These are phyloP conservation scores for Euclidia mi DNA, from an alignment of 2,888 invertebrate species.

Conservation along the genomic window DNA sequence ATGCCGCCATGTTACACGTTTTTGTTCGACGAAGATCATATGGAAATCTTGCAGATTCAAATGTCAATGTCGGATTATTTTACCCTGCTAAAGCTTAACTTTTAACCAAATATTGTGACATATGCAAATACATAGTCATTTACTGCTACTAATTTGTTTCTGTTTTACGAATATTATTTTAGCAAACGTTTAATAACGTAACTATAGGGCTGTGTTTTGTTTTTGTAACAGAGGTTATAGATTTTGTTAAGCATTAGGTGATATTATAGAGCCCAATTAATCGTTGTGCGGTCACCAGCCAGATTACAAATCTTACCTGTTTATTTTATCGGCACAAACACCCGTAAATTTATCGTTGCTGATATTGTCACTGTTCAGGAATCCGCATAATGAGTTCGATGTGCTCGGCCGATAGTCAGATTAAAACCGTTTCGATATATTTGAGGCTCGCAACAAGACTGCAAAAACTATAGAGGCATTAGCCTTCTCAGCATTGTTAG, in stretches of 20 bases:
- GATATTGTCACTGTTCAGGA: constrained; percentile 77
- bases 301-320: constrained; percentile 62
- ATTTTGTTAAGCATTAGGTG: constrained; percentile 42
- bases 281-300: constrained; percentile 47
- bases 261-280: constrained; percentile 55
- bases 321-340: constrained; percentile 75
- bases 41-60: constrained; percentile 53
- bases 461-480: too few relatives aligned
- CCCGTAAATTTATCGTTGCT: constrained; percentile 76
- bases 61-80: constrained; percentile 53
- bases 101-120: constrained; percentile 16
- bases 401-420: constrained; percentile 68
- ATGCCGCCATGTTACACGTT: constrained; percentile 62
- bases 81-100: constrained; percentile 20
- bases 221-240: constrained; percentile 29
- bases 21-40: constrained; percentile 49
- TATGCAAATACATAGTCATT: too few relatives aligned
- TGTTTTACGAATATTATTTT: too few relatives aligned
- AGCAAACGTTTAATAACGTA: too few relatives aligned
- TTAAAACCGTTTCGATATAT: constrained; percentile 51
- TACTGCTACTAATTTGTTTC: too few relatives aligned
- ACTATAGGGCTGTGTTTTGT: too few relatives aligned
- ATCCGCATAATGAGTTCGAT: constrained; percentile 78
- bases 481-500: too few relatives aligned
- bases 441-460: too few relatives aligned